Percentiles rank a stretch among this genome's conserved stretches.
These are phyloP conservation scores for Leucophenga maculata DNA, from an alignment of 2,888 invertebrate species.

Conservation along the genomic window DNA sequence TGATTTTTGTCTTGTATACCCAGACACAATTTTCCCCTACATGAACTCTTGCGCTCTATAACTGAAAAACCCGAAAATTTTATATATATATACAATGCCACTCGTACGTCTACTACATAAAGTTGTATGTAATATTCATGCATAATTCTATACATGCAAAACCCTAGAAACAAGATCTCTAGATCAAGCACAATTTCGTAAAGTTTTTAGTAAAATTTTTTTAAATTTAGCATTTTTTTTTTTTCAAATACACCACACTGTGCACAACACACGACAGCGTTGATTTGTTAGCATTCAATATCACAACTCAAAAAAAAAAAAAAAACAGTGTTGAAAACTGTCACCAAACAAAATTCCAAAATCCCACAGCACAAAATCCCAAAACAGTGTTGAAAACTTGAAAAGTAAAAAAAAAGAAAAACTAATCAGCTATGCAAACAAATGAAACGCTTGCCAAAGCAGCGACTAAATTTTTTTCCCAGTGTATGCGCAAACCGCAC, in stretches of 20 bases:
- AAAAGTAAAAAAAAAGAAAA: too few species aligned
- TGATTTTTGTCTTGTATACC: conserved; percentile 10
- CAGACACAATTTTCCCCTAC: conserved; percentile 36
- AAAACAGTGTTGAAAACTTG: conserved; percentile 30
- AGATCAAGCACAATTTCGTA: conserved; percentile 38
- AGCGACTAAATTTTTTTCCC: conserved; percentile 41
- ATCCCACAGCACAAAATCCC: conserved; percentile 14
- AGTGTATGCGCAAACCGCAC: conserved; percentile 43
- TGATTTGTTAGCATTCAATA: conserved; percentile 31
- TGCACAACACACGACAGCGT: too few species aligned
- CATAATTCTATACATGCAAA: conserved; percentile 21
- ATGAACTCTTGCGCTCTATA: too few species aligned
- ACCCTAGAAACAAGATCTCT: conserved; percentile 33
- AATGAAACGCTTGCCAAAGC: conserved; percentile 50
- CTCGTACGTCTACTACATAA: conserved; percentile 41
- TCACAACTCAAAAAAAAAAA: conserved; percentile 12
- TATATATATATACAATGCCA: conserved; percentile 55
- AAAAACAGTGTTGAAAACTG: not conserved
- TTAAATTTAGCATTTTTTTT: too few species aligned
- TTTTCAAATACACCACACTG: conserved; percentile 61
- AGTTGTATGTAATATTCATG: conserved; percentile 36
- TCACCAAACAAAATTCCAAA: not conserved
- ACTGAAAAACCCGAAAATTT: conserved; percentile 45
- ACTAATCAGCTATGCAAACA: conserved; percentile 33
- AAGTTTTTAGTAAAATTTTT: too few species aligned